phyloP scores from a whole-genome alignment of 2,797 vertebrate genomes.

The Odontamblyopus lacepedii region DNA sequence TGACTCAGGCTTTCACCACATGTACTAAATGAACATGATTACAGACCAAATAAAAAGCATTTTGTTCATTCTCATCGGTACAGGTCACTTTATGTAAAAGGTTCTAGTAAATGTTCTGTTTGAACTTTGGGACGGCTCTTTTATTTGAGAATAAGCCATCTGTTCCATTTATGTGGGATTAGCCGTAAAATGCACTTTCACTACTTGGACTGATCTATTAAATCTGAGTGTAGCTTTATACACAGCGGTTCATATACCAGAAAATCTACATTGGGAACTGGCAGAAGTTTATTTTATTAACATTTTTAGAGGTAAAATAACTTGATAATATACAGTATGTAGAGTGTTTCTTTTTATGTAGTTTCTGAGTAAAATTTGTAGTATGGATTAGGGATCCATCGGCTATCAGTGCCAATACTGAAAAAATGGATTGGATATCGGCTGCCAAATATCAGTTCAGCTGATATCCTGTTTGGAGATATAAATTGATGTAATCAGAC shows the following conservation, averaged over 20 bases:
- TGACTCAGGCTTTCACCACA: background rate
- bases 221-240: constrained; percentile 36
- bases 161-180: constrained; percentile 54
- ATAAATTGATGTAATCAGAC: no score
- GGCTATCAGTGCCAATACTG: no score
- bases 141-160: constrained; percentile 43
- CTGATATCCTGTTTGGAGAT: no score
- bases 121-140: constrained; percentile 37
- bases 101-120: constrained; percentile 44
- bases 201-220: constrained; percentile 36
- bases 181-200: constrained; percentile 48
- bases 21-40: constrained; percentile 5
- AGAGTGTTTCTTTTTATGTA: background rate
- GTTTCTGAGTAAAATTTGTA: background rate
- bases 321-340: background rate
- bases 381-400: no score
- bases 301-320: no score
- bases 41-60: constrained; percentile 15
- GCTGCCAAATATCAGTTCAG: no score
- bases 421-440: no score
- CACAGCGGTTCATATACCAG: constrained; percentile 10
- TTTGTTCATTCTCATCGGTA: constrained; percentile 11
- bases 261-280: background rate
- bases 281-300: background rate
- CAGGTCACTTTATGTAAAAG: constrained; percentile 43